These are phyloP conservation scores for Urocyon cinereoargenteus DNA, from an alignment of 2,797 vertebrate genomes.

Conservation along the genomic window DNA sequence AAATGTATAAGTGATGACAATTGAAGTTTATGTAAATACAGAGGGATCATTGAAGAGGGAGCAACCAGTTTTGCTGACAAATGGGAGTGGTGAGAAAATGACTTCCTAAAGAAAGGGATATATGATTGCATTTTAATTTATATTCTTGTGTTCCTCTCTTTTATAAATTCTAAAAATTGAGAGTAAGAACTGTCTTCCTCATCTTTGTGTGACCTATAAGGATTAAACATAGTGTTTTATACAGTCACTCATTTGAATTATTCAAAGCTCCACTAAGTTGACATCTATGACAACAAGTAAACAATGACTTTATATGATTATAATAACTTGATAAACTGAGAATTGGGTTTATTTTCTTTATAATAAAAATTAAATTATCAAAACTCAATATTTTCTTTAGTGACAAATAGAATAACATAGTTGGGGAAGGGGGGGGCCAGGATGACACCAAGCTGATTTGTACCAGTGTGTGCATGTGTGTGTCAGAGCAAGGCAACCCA, in stretches of 20 bases:
- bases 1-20: background rate
- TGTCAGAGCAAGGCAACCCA: background rate
- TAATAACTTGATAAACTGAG: slow-evolving; percentile 24
- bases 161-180: slow-evolving; percentile 38
- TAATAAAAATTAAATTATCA: slow-evolving; percentile 48
- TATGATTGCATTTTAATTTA: slow-evolving; percentile 43
- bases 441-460: background rate
- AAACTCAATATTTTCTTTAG: slow-evolving; percentile 14
- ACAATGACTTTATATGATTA: slow-evolving; percentile 8
- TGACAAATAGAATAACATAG: slow-evolving; percentile 23
- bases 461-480: background rate
- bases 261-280: slow-evolving; percentile 20
- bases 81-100: background rate
- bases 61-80: slow-evolving; percentile 22
- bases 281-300: slow-evolving; percentile 26
- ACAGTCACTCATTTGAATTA: slow-evolving; percentile 25
- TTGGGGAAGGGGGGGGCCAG: background rate
- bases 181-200: background rate
- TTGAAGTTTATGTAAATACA: background rate
- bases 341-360: slow-evolving; percentile 52
- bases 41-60: background rate
- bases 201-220: background rate
- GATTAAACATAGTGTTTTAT: background rate
- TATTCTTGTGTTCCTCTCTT: slow-evolving; percentile 25
- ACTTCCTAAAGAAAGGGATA: background rate